These are phyloP conservation scores for Engystomops pustulosus DNA, from an alignment of 2,113 vertebrate species.

Conservation along the genomic window DNA sequence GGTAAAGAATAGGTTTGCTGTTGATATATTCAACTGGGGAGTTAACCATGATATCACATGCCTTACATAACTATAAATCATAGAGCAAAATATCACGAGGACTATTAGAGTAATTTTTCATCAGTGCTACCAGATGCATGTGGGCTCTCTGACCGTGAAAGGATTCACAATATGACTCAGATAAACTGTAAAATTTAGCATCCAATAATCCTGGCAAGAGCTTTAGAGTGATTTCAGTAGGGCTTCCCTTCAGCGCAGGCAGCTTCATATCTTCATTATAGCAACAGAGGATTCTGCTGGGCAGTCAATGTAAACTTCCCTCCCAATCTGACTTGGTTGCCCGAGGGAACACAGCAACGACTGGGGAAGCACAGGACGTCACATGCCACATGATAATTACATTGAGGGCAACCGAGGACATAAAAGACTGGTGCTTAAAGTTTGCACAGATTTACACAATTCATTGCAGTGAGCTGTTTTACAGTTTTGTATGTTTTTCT, in stretches of 20 bases:
- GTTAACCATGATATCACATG: not conserved
- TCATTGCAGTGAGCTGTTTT: too few relatives aligned
- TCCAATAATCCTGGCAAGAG: not conserved
- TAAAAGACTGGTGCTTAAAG: too few relatives aligned
- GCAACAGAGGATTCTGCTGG: not conserved
- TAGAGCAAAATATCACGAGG: not conserved
- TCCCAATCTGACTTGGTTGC: constrained; percentile 10
- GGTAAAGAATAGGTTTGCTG: not conserved
- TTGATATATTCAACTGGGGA: not conserved
- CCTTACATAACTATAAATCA: not conserved
- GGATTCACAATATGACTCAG: constrained; percentile 13
- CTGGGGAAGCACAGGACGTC: constrained; percentile 7
- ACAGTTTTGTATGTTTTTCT: too few relatives aligned
- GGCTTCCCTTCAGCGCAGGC: not conserved
- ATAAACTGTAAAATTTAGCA: not conserved
- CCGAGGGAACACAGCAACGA: constrained; percentile 3
- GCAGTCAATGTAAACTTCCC: constrained; percentile 12
- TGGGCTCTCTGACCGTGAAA: not conserved
- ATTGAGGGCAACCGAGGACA: constrained; percentile 42
- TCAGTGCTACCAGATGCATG: constrained; percentile 15
- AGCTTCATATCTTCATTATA: not conserved
- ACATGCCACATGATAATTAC: constrained; percentile 22
- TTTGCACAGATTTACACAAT: not conserved
- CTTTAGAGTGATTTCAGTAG: not conserved
- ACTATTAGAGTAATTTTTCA: not conserved